Conservation (phyloP, 2,797 vertebrate genomes). For the Fundulus diaphanus region DNA sequence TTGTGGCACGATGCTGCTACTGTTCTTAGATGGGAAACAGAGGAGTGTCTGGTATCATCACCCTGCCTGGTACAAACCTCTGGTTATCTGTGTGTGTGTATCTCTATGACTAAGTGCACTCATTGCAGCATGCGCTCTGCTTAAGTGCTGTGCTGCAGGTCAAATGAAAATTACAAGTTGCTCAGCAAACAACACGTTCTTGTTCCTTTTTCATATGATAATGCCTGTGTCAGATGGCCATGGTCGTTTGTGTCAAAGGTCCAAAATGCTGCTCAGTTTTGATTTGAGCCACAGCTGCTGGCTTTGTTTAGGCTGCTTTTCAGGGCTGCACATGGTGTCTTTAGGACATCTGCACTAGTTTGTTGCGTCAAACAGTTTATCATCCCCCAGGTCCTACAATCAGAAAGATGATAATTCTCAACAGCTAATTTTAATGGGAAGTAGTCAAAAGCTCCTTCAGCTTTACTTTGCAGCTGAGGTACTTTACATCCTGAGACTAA, state of each 20-base stretch:
- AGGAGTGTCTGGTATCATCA: conserved; percentile 24
- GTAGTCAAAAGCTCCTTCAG: background rate
- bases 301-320: background rate
- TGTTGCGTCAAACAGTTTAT: conserved; percentile 23
- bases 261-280: background rate
- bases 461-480: no score
- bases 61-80: conserved; percentile 34
- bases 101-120: conserved; percentile 6
- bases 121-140: background rate
- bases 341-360: background rate
- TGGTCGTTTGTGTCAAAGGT: background rate
- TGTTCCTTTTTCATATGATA: conserved; percentile 1
- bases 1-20: conserved; percentile 6
- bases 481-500: no score
- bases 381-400: conserved; percentile 26
- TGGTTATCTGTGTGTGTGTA: conserved; percentile 28
- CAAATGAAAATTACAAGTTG: conserved; percentile 1
- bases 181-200: background rate
- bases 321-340: background rate
- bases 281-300: conserved; percentile 1
- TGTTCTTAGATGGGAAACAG: conserved; percentile 13
- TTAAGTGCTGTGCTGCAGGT: conserved; percentile 5
- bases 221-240: background rate
- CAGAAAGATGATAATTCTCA: conserved; percentile 32
- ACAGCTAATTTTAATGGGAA: background rate